Base-by-base conservation (phyloP, 2,888 invertebrate species). In the Bhutanitis thaidina region DNA sequence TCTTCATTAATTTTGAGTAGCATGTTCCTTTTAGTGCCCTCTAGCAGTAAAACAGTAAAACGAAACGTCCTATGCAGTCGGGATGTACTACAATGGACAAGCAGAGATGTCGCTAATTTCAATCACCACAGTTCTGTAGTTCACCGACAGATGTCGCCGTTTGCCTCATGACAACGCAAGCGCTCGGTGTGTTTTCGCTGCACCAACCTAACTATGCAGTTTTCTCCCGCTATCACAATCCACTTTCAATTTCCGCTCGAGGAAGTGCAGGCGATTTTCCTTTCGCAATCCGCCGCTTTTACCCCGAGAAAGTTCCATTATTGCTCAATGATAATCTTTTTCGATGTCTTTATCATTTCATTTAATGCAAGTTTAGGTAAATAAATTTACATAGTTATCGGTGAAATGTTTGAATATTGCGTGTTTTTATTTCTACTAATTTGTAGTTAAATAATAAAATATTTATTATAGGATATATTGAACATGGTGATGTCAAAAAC, bases 211-310 rank as follows among this genome's bases (percentile, higher is more conserved):
- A 20, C 20, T 38, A 55, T 80, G 78, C 78, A 80, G 79, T 86
- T 87, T 86, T 85, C 86, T 82, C 87, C 64, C 44, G 58, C 60
- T 65, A 74, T 73, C 69, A 70, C 67, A 71, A 69, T 77, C 75
- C 74, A 86, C 88, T 88, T 88, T 88, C 87, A 73, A 80, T 88
- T 88, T 88, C 84, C 85, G 77, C 79, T 85, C 64, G 77, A 86
- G 87, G 88, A 88, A 88, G 84, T 86, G 71, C 61, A 59, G 61
- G 61, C 64, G 69, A 78, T 85, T 87, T 88, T 88, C 85, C 84
- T 85, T 83, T 85, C 75, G 72, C 73, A 64, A 74, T 70, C 70
- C 68, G 68, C 76, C 66, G 82, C 83, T 88, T 84, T 87, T 88
- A 84, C 84, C 64, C n/a, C 43, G 43, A 37, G 49, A 43, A 43